Evolutionary conservation across 1,140 invertebrate species (phyloP).

Genomic region (Diachasma alloeum): DNA sequence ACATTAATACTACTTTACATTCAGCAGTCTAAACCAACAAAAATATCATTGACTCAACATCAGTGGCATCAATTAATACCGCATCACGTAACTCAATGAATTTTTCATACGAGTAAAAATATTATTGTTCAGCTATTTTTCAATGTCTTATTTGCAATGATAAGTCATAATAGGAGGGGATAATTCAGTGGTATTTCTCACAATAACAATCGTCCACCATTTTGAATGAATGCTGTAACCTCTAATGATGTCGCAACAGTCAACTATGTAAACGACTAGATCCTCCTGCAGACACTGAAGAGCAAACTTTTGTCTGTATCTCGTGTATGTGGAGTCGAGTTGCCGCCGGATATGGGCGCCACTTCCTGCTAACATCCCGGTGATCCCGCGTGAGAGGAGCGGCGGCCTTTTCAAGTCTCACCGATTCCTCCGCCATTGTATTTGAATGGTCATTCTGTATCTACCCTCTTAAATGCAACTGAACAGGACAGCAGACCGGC

Average conservation of each 20-base stretch:
- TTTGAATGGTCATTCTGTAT: slow-evolving; percentile 19
- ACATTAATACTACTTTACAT: too few relatives aligned
- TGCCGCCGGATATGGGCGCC: slow-evolving; percentile 20
- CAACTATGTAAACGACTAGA: slow-evolving; percentile 41
- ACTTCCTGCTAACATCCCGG: slow-evolving; percentile 25
- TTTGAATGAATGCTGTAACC: too few relatives aligned
- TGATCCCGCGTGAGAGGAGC: neutral
- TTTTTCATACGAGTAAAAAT: too few relatives aligned
- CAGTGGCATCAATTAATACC: neutral
- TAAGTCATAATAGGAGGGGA: too few relatives aligned
- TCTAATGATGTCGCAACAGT: too few relatives aligned
- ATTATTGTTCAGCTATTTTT: too few relatives aligned
- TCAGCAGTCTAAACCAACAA: too few relatives aligned
- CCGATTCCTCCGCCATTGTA: neutral
- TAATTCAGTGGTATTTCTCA: too few relatives aligned
- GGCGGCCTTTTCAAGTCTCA: slow-evolving; percentile 12
- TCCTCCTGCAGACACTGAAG: slow-evolving; percentile 16
- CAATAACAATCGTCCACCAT: too few relatives aligned
- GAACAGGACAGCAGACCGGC: neutral
- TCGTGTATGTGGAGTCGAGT: neutral
- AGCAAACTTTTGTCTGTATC: neutral
- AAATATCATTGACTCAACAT: neutral
- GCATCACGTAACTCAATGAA: too few relatives aligned
- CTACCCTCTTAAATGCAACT: neutral
- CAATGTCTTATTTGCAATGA: too few relatives aligned